phyloP scores from a whole-genome alignment of 2,797 vertebrate species.

The Notoglanidium macrostoma region DNA sequence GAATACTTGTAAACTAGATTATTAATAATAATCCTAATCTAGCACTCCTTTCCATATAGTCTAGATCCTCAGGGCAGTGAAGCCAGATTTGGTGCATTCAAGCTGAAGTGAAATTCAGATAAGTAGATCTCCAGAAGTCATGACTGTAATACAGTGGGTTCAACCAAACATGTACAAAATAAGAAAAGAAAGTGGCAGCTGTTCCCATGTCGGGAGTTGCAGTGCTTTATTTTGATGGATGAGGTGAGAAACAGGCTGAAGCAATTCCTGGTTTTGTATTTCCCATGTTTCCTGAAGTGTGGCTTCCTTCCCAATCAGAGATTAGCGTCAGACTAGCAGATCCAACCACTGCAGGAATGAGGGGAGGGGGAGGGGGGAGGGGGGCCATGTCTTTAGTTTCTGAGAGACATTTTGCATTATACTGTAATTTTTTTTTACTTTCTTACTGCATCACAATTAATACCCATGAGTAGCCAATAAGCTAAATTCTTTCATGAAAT shows the following conservation, averaged over 20 bases:
- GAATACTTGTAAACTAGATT: background rate
- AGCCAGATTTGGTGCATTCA: background rate
- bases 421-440: background rate
- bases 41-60: background rate
- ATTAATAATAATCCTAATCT: background rate
- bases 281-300: slow-evolving; percentile 24
- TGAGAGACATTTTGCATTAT: background rate
- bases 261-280: slow-evolving; percentile 19
- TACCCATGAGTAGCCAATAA: background rate
- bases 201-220: background rate
- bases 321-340: background rate
- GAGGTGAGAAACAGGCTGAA: slow-evolving; percentile 22
- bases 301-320: slow-evolving; percentile 27
- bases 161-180: background rate
- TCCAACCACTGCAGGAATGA: background rate
- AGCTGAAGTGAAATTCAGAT: background rate
- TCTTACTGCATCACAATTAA: background rate
- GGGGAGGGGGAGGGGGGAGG: background rate
- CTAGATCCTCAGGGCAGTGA: too few species aligned
- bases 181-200: slow-evolving; percentile 20
- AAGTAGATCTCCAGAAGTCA: background rate
- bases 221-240: slow-evolving; percentile 17
- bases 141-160: background rate
- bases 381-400: background rate
- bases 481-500: background rate